phyloP scores from a whole-genome alignment of 2,113 vertebrate genomes.

The Pseudopodoces humilis region DNA sequence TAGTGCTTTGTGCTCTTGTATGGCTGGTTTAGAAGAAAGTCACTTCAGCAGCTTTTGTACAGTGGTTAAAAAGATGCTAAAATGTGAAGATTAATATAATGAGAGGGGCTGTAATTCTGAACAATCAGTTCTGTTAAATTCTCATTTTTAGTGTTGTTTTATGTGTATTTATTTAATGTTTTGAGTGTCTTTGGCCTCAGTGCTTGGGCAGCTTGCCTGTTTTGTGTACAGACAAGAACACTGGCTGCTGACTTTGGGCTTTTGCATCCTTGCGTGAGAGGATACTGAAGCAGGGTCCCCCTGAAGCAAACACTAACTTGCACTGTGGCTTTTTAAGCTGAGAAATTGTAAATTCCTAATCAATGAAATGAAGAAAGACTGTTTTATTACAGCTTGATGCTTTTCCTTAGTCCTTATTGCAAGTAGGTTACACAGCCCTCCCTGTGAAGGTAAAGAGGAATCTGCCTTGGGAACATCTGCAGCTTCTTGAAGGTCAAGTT shows the following conservation, averaged over 20 bases:
- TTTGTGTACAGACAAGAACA: neutral
- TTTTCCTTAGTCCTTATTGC: neutral
- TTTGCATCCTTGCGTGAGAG: neutral
- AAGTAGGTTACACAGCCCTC: neutral
- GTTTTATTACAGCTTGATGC: neutral
- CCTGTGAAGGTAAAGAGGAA: neutral
- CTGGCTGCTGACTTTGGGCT: neutral
- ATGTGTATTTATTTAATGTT: constrained; percentile 52
- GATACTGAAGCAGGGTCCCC: neutral
- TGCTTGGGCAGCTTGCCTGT: neutral
- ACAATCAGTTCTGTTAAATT: constrained; percentile 29
- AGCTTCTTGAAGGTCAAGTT: neutral
- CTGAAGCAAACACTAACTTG: constrained; percentile 10
- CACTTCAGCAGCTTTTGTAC: constrained; percentile 2
- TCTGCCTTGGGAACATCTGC: neutral
- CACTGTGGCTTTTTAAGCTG: neutral
- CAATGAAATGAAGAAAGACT: neutral
- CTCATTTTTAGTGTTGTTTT: constrained; percentile 28
- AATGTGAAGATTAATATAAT: constrained; percentile 38
- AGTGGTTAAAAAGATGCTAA: neutral
- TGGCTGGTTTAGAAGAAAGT: neutral
- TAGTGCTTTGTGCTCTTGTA: neutral
- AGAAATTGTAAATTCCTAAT: constrained; percentile 3
- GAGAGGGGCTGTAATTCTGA: constrained; percentile 30
- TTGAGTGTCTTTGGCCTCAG: constrained; percentile 10